A percentile compares a stretch with the other conserved stretches of the same genome.
Conservation (phyloP, 2,888 invertebrate genomes). For the Cheilosia scutellata region DNA sequence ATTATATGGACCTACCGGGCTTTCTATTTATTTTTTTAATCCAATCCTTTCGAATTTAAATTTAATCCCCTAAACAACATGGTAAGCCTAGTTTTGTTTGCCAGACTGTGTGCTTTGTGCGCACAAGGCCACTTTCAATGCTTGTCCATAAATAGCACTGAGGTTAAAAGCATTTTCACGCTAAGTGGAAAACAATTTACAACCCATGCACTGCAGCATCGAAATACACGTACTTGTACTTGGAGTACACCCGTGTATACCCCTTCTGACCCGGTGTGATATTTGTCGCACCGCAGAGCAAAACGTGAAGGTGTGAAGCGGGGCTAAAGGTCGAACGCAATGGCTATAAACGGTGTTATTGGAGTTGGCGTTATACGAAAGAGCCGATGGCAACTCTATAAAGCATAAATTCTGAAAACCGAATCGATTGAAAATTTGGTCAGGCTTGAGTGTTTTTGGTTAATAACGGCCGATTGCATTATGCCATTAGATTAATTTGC, state of each 20-base stretch:
- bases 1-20: too few species aligned
- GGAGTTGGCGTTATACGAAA: conserved; percentile 53
- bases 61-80: too few species aligned
- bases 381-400: conserved; percentile 52
- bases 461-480: conserved; percentile 77
- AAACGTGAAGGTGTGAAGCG: conserved; percentile 29
- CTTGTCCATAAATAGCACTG: conserved; percentile 70
- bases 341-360: conserved; percentile 59
- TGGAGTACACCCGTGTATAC: conserved; percentile 29
- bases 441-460: conserved; percentile 78
- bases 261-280: conserved; percentile 50
- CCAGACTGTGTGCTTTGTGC: conserved; percentile 44
- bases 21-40: too few species aligned
- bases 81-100: not conserved
- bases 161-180: conserved; percentile 78
- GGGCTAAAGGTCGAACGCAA: conserved; percentile 22
- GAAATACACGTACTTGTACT: conserved; percentile 59
- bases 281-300: conserved; percentile 70
- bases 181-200: conserved; percentile 78
- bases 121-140: conserved; percentile 65
- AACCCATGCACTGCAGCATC: conserved; percentile 67
- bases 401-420: conserved; percentile 74
- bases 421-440: conserved; percentile 78
- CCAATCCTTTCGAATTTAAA: too few species aligned
- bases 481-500: conserved; percentile 77